Percentiles rank a stretch among this genome's conserved stretches.
phyloP scores from a whole-genome alignment of 2,113 vertebrate species.

The Otis tarda region DNA sequence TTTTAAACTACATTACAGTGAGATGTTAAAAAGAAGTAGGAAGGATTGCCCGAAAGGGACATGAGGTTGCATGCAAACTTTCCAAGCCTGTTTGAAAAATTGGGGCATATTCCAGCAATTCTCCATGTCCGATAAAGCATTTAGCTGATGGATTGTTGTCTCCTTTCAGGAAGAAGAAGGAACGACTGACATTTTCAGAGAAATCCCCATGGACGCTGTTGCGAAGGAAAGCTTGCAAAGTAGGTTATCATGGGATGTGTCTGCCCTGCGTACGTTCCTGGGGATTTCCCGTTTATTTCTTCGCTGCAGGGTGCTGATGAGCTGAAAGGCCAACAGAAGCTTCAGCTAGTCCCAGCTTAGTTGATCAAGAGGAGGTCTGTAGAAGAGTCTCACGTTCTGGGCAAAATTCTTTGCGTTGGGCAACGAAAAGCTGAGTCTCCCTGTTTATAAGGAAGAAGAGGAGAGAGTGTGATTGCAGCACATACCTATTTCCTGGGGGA shows the following conservation, averaged over 20 bases:
- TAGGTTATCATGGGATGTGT: neutral
- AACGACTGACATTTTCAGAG: slow-evolving; percentile 10
- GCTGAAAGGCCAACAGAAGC: neutral
- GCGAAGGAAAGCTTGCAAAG: slow-evolving; percentile 77
- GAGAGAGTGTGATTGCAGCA: neutral
- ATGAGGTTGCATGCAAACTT: neutral
- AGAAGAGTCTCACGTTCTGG: neutral
- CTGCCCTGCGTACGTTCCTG: rapidly evolving
- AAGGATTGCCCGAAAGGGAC: neutral
- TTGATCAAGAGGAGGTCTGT: neutral
- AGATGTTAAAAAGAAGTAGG: neutral
- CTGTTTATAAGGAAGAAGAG: neutral
- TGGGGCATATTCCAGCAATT: neutral
- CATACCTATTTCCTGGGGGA: neutral
- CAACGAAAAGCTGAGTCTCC: neutral
- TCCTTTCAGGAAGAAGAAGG: slow-evolving; percentile 78
- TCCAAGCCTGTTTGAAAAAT: neutral
- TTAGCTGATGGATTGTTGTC: neutral
- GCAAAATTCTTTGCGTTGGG: neutral
- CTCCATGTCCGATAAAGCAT: neutral
- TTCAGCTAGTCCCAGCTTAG: neutral
- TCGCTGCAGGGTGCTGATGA: neutral
- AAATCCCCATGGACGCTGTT: slow-evolving; percentile 71
- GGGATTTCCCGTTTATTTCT: neutral
- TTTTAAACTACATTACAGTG: rapidly evolving